Conservation (phyloP, 2,113 vertebrate genomes). For the Myotis lucifugus region DNA sequence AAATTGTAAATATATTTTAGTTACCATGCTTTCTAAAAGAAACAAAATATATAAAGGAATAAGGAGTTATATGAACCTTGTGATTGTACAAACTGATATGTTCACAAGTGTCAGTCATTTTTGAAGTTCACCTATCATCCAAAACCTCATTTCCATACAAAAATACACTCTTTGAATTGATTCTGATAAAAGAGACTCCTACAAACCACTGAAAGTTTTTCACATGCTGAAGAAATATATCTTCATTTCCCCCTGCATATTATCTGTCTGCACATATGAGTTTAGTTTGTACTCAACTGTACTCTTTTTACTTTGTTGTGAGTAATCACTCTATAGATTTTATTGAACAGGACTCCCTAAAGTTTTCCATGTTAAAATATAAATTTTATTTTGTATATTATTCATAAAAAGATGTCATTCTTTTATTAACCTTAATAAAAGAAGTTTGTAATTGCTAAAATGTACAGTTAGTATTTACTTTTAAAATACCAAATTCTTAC, state of each 20-base stretch:
- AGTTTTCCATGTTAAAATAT: constrained; percentile 1
- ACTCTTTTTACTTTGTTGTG: constrained; percentile 20
- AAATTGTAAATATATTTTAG: background rate
- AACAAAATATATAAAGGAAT: background rate
- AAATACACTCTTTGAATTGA: background rate
- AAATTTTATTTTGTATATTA: constrained; percentile 3
- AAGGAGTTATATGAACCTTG: background rate
- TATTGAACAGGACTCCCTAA: background rate
- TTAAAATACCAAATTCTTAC: constrained; percentile 7
- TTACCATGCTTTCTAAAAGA: background rate
- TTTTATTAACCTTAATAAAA: constrained; percentile 30
- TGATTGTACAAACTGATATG: background rate
- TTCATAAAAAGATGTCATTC: constrained; percentile 15
- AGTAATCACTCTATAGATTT: background rate
- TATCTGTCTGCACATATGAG: constrained; percentile 27
- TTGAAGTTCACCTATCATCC: constrained; percentile 31
- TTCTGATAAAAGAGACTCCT: background rate
- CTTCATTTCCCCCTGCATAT: background rate
- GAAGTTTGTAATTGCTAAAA: constrained; percentile 12
- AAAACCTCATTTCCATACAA: background rate
- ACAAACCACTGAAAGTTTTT: background rate
- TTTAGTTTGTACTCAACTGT: constrained; percentile 37
- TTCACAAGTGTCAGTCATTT: constrained; percentile 33
- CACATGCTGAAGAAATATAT: background rate
- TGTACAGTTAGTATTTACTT: constrained; percentile 7